Evolutionary conservation across 2,888 invertebrate species (phyloP).

Genomic region (Octonoba sinensis): DNA sequence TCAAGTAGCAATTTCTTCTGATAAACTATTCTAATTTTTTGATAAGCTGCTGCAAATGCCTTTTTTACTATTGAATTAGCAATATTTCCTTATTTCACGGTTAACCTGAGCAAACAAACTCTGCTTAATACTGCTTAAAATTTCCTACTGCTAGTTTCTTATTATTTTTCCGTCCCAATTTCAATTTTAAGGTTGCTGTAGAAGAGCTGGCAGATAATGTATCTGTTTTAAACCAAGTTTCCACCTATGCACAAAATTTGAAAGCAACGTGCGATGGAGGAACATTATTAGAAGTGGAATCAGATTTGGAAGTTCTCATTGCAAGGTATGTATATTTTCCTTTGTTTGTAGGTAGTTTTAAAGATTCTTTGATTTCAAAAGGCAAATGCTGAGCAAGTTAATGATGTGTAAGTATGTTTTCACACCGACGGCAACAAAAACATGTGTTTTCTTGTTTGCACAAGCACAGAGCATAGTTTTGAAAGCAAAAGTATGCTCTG

Average conservation of each 20-base stretch:
- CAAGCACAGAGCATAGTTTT: too few species aligned
- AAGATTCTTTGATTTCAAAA: too few species aligned
- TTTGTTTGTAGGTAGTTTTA: background rate
- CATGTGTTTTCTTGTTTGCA: too few species aligned
- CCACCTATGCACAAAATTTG: background rate
- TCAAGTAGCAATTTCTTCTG: too few species aligned
- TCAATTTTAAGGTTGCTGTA: conserved; percentile 9
- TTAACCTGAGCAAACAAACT: background rate
- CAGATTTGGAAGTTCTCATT: background rate
- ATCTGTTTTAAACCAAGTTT: background rate
- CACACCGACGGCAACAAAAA: too few species aligned
- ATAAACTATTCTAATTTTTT: too few species aligned
- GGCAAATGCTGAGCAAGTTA: too few species aligned
- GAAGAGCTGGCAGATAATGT: background rate
- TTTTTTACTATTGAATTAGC: background rate
- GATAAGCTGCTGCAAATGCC: too few species aligned
- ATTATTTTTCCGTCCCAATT: background rate
- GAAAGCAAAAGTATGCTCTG: too few species aligned
- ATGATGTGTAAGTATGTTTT: too few species aligned
- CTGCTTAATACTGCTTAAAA: background rate
- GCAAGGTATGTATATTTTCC: conserved; percentile 3
- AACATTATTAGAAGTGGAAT: conserved; percentile 13
- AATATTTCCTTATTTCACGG: background rate
- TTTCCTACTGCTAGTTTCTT: background rate
- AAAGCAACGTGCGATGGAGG: conserved; percentile 7